A percentile compares a stretch with the other conserved stretches of the same genome.
Evolutionary conservation across 2,888 invertebrate species (phyloP).

Genomic region (Zaprionus lineosus): DNA sequence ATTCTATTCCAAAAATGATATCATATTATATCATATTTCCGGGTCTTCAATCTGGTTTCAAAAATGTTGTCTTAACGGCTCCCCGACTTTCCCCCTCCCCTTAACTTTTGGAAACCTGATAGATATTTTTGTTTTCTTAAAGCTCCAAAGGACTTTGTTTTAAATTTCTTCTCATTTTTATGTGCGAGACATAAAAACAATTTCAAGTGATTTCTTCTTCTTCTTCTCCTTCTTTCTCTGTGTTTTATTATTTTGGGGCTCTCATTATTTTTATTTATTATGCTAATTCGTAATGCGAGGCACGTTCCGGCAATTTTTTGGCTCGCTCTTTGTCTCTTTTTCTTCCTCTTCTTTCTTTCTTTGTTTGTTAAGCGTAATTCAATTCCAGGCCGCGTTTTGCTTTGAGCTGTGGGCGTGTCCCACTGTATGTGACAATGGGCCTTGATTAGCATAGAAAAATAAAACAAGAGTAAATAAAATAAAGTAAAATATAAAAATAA

Average conservation of each 20-base stretch:
- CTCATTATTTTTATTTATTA: conserved; percentile 42
- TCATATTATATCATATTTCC: too few species aligned
- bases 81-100: too few species aligned
- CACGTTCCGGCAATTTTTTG: conserved; percentile 50
- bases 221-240: not conserved
- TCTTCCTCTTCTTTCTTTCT: conserved; percentile 13
- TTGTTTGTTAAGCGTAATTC: conserved; percentile 46
- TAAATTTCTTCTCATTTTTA: not conserved
- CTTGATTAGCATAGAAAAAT: conserved; percentile 64
- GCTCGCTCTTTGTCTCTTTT: too few species aligned
- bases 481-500: too few species aligned
- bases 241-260: conserved; percentile 12
- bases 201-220: not conserved
- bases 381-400: conserved; percentile 33
- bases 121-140: not conserved
- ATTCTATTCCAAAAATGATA: too few species aligned
- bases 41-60: too few species aligned
- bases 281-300: conserved; percentile 52
- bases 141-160: not conserved
- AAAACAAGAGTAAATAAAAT: too few species aligned
- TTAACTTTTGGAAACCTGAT: too few species aligned
- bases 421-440: conserved; percentile 51
- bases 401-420: conserved; percentile 46
- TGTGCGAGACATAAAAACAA: not conserved
- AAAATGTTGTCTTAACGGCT: too few species aligned